phyloP scores from a whole-genome alignment of 2,888 invertebrate species.

The Coenonympha arcania region DNA sequence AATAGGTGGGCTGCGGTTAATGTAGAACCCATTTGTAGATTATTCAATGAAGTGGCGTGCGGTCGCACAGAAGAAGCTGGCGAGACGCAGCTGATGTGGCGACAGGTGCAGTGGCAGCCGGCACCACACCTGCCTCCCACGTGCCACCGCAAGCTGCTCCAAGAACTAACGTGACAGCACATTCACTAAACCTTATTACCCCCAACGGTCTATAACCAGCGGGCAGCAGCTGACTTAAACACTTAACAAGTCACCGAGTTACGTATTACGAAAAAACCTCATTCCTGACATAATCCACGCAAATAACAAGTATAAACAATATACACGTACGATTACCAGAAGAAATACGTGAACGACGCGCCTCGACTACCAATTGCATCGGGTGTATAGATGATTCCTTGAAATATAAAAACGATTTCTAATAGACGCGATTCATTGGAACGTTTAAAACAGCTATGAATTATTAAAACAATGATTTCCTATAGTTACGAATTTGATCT shows the following conservation, averaged over 20 bases:
- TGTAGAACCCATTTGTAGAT: constrained; percentile 1
- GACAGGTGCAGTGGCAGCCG: constrained; percentile 72
- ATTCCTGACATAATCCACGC: constrained; percentile 21
- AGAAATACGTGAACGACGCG: constrained; percentile 20
- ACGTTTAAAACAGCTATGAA: constrained; percentile 17
- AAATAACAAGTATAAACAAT: constrained; percentile 13
- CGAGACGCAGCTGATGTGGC: constrained; percentile 60
- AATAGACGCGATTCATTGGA: constrained; percentile 37
- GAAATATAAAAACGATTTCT: constrained; percentile 40
- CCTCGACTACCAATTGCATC: constrained; percentile 23
- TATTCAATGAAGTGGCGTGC: constrained; percentile 27
- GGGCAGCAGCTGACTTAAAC: constrained; percentile 46
- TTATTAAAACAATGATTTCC: constrained; percentile 22
- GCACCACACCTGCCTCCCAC: constrained; percentile 61
- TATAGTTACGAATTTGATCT: constrained; percentile 11
- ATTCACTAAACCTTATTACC: constrained; percentile 43
- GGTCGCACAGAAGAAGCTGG: constrained; percentile 48
- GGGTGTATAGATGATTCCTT: constrained; percentile 20
- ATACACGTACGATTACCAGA: constrained; percentile 17
- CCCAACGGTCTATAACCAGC: constrained; percentile 25
- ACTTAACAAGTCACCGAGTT: constrained; percentile 28
- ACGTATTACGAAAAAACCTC: constrained; percentile 29
- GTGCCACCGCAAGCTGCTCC: constrained; percentile 68
- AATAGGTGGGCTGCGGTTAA: constrained; percentile 5
- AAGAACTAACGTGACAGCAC: constrained; percentile 39